Percentiles rank a stretch among this genome's conserved stretches.
phyloP scores from a whole-genome alignment of 1,140 invertebrate species.

The Drosophila parabipectinata region DNA sequence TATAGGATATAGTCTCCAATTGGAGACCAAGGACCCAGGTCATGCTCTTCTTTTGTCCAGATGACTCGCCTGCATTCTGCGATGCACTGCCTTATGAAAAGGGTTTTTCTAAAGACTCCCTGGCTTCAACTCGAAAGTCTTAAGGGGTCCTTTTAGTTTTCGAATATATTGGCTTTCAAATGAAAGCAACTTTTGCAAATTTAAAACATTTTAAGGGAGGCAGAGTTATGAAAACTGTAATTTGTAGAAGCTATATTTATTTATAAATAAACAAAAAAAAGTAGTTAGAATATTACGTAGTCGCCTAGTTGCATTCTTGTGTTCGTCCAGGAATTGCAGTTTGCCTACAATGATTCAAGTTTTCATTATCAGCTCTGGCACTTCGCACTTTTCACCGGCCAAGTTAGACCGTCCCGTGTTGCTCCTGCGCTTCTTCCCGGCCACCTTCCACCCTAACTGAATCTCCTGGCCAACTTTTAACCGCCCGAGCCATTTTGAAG shows the following conservation, averaged over 20 bases:
- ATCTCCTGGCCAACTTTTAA: constrained; percentile 13
- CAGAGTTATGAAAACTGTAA: no score
- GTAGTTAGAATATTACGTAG: constrained; percentile 15
- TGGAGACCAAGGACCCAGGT: constrained; percentile 22
- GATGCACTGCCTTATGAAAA: constrained; percentile 13
- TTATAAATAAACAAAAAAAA: no score
- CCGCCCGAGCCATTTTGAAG: constrained; percentile 4
- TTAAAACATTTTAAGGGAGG: no score
- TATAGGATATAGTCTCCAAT: constrained; percentile 2
- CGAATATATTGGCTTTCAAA: no score
- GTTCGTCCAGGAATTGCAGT: constrained; percentile 42
- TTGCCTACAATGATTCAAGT: constrained; percentile 77
- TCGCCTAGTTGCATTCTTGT: constrained; percentile 1
- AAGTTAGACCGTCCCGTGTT: constrained; percentile 21
- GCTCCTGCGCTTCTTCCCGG: background rate
- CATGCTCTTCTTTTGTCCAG: constrained; percentile 15
- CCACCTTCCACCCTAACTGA: background rate
- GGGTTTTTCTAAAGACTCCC: background rate
- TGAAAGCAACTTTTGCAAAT: no score
- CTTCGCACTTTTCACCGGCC: constrained; percentile 36
- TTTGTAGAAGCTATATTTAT: no score
- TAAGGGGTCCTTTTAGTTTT: background rate
- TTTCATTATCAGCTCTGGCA: constrained; percentile 71
- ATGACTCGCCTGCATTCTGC: constrained; percentile 31
- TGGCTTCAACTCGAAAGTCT: background rate